Evolutionary conservation across 2,113 vertebrate genomes (phyloP), one percentile per base, ranked within the genome.

Genomic region (Clarias macrocephalus): DNA sequence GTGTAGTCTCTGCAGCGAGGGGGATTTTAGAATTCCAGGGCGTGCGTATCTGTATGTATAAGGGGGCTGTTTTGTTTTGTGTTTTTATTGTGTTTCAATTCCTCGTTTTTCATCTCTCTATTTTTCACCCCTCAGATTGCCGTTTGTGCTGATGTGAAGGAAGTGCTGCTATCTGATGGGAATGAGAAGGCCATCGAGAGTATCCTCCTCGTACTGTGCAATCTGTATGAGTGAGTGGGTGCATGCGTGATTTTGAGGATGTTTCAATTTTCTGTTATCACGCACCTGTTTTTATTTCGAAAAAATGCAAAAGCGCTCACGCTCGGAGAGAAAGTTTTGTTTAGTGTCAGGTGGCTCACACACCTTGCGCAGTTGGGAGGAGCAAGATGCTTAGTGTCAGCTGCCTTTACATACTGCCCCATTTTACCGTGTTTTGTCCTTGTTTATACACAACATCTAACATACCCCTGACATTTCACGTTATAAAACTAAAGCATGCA

Each of bases 121-220:
- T 87, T 92, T 93, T 72, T 87, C 33, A 3, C 33, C 33, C 33
- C 33, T 2, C 96, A 99, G 98, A 97, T 99, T 96, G 97, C 98
- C 93, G 96, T 99, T 97, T 98, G 96, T 96, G 97, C 98, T 95
- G 98, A 99, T 96, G 98, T 96, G 95, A 97, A 97, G 95, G 98
- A 99, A 97, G 97, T 99, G 95, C 95, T 99, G 94, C 96, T 99
- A 96, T 99, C 98, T 95, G 98, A 99, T 97, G 98, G 98, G 95
- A 99, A 99, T 95, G 97, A 99, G 96, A 99, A 97, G 97, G 98
- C 98, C 94, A 97, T 99, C 97, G 97, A 97, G 95, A 99, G 98
- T 99, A 99, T 99, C 98, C 97, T 99, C 96, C 95, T 93, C 18
- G n/a, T 89, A 89, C 81, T 33, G 75, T 66, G 65, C 81, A 77